Conservation (phyloP, 2,888 invertebrate species). For the Hyalella azteca region DNA sequence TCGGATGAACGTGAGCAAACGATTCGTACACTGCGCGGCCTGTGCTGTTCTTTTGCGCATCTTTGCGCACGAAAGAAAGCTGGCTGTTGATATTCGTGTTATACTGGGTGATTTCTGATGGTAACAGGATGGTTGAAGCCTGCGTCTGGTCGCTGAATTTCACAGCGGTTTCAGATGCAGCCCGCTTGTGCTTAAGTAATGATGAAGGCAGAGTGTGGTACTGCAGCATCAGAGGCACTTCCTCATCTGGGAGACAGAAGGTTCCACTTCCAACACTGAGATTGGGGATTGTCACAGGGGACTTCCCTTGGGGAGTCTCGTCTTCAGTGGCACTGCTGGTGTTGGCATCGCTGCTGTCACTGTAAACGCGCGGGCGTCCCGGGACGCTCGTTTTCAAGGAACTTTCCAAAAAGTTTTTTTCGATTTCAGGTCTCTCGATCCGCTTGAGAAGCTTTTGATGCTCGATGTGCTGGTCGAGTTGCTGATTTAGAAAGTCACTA, state of each 20-base stretch:
- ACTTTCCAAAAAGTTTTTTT: background rate
- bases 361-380: background rate
- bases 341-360: slow-evolving; percentile 28
- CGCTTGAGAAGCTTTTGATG: background rate
- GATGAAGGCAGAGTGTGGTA: slow-evolving; percentile 16
- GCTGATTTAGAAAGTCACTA: slow-evolving; percentile 19
- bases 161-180: background rate
- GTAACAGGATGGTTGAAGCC: background rate
- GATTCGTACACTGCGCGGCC: background rate
- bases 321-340: slow-evolving; percentile 24
- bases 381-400: background rate
- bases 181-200: slow-evolving; percentile 10
- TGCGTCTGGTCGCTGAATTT: background rate
- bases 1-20: background rate
- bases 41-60: background rate
- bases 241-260: background rate
- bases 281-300: background rate
- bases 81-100: background rate
- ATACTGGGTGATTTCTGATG: background rate
- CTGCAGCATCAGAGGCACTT: slow-evolving; percentile 1
- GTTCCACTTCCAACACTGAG: background rate
- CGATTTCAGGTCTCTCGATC: background rate
- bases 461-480: slow-evolving; percentile 23
- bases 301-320: background rate
- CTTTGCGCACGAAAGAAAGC: background rate